Conservation (phyloP, 2,888 invertebrate genomes). For the Sphinx pinastri region DNA sequence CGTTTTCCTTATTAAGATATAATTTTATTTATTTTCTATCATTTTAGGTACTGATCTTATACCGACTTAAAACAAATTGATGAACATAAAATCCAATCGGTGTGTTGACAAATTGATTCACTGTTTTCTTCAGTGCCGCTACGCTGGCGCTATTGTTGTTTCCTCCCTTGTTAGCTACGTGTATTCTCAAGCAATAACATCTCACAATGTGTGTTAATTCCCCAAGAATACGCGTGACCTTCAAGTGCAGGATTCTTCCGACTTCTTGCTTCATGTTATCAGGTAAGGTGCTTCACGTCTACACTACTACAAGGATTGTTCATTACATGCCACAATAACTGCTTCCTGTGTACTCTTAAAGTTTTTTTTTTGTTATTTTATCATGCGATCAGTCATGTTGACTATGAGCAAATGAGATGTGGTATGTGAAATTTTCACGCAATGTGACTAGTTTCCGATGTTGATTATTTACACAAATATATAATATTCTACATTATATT, state of each 20-base stretch:
- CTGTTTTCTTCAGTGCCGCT: background rate
- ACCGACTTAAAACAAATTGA: background rate
- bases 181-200: slow-evolving; percentile 99
- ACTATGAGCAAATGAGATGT: too few species aligned
- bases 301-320: background rate
- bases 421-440: slow-evolving; percentile 10
- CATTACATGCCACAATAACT: slow-evolving; percentile 8
- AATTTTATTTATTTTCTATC: background rate
- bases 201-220: slow-evolving; percentile 97
- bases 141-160: slow-evolving; percentile 49
- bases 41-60: background rate
- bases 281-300: slow-evolving; percentile 25
- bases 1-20: background rate
- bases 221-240: slow-evolving; percentile 99
- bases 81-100: background rate
- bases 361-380: too few species aligned
- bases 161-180: slow-evolving; percentile 95
- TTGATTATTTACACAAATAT: background rate
- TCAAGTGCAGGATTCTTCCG: slow-evolving; percentile 81
- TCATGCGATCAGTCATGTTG: too few species aligned
- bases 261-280: slow-evolving; percentile 44
- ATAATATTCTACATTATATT: background rate
- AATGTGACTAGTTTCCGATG: slow-evolving; percentile 25
- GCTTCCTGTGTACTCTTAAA: slow-evolving; percentile 18
- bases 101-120: background rate